phyloP scores from a whole-genome alignment of 2,888 invertebrate genomes.

The Caenorhabditis drosophilae region DNA sequence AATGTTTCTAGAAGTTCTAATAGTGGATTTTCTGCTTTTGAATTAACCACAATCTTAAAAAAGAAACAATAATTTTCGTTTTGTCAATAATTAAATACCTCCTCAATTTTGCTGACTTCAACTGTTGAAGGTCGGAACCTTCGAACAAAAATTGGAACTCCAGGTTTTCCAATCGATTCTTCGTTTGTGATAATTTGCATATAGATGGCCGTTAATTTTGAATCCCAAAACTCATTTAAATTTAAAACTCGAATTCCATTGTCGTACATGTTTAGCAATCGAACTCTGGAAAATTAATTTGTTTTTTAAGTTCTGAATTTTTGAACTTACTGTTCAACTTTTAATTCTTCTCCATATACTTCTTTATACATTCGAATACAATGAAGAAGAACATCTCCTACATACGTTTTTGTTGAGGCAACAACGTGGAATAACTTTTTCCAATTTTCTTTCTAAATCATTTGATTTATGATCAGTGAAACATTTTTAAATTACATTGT shows the following conservation, averaged over 20 bases:
- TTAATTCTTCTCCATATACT: constrained; percentile 42
- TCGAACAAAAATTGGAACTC: constrained; percentile 40
- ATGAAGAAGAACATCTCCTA: constrained; percentile 48
- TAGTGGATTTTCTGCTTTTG: constrained; percentile 20
- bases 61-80: constrained; percentile 1
- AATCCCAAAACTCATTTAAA: constrained; percentile 34
- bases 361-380: constrained; percentile 49
- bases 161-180: constrained; percentile 27
- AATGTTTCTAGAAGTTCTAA: constrained; percentile 22
- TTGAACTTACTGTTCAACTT: constrained; percentile 35
- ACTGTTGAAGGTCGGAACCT: constrained; percentile 43
- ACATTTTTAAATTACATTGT: constrained; percentile 10
- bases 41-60: constrained; percentile 24
- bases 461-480: not conserved
- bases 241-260: constrained; percentile 12
- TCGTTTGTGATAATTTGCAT: constrained; percentile 48
- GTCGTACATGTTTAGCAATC: constrained; percentile 37
- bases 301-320: not conserved
- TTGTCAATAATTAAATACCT: constrained; percentile 10
- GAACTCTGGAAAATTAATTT: constrained; percentile 30
- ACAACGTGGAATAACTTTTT: constrained; percentile 52
- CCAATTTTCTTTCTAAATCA: constrained; percentile 44
- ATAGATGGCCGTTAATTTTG: constrained; percentile 29
- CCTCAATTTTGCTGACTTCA: constrained; percentile 32
- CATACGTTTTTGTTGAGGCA: constrained; percentile 22